Conservation (phyloP, 1,140 invertebrate species). For the Arctopsyche grandis region DNA sequence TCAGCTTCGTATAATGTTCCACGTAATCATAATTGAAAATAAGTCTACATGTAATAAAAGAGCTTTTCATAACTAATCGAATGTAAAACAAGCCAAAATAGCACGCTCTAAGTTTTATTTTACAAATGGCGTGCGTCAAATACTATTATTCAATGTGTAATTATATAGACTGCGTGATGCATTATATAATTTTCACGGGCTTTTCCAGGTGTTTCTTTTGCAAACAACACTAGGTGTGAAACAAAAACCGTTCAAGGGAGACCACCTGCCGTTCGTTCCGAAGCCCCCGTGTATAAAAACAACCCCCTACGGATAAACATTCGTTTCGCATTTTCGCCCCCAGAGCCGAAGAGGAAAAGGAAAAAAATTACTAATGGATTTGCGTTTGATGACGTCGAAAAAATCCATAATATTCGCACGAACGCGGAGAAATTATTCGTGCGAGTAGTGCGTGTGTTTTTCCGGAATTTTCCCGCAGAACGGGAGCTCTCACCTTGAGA, state of each 20-base stretch:
- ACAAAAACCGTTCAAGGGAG: slow-evolving; percentile 7
- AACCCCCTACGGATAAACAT: slow-evolving; percentile 13
- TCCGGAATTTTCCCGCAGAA: neutral
- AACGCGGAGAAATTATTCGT: neutral
- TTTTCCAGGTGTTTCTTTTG: neutral
- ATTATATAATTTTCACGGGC: slow-evolving; percentile 1
- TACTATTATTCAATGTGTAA: no score
- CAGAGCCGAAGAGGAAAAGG: neutral
- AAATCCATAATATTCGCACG: neutral
- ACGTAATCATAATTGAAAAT: no score
- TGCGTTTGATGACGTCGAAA: slow-evolving; percentile 16
- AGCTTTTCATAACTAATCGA: no score
- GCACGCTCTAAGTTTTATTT: no score
- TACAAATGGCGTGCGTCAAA: no score
- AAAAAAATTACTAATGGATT: slow-evolving; percentile 22
- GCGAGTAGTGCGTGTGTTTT: neutral
- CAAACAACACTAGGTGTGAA: neutral
- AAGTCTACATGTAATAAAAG: no score
- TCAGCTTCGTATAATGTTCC: no score
- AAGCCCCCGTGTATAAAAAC: neutral
- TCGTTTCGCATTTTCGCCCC: slow-evolving; percentile 24
- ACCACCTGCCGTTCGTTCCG: slow-evolving; percentile 17
- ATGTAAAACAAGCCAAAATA: no score
- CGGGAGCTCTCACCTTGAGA: no score
- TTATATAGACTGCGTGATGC: no score